These are phyloP conservation scores for Natrix natrix DNA, from an alignment of 2,797 vertebrate genomes.

Conservation along the genomic window DNA sequence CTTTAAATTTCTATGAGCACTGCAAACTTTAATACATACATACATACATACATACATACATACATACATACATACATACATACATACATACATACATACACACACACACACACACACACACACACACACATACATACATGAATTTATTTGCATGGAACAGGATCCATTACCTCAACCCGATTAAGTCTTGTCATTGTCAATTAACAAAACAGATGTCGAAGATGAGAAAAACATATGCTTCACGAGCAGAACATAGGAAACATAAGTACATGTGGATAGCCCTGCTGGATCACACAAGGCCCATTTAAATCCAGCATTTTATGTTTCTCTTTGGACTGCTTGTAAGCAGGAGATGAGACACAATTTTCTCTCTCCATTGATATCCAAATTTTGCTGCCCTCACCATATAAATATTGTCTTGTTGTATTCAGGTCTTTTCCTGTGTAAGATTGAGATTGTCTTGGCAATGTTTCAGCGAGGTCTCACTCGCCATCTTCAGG, in stretches of 20 bases:
- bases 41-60: no score
- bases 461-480: no score
- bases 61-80: no score
- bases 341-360: neutral
- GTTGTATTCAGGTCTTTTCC: no score
- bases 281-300: neutral
- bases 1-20: neutral
- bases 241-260: neutral
- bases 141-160: neutral
- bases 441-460: no score
- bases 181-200: neutral
- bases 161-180: neutral
- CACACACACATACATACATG: neutral
- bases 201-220: neutral
- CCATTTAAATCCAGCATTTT: neutral
- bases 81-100: no score
- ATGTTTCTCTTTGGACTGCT: neutral
- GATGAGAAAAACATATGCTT: neutral
- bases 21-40: slow-evolving; percentile 28
- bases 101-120: neutral
- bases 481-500: no score
- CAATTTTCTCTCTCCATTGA: neutral
- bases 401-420: neutral
- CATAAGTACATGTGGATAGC: neutral
- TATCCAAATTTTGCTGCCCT: neutral